Conservation (phyloP, 2,113 vertebrate species). For the Cyprinus carpio region DNA sequence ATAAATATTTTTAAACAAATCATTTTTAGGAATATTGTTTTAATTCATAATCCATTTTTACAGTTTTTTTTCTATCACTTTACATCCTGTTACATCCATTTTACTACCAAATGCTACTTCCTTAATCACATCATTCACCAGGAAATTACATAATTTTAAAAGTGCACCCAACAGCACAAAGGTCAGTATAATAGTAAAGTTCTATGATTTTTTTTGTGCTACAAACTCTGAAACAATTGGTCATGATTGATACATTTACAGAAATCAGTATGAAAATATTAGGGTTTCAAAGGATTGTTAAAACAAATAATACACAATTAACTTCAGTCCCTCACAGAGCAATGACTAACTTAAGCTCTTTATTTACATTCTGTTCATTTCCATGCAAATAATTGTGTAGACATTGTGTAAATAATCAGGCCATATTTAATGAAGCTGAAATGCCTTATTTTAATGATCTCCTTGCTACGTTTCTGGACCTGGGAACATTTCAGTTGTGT, state of each 20-base stretch:
- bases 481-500: no score
- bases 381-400: no score
- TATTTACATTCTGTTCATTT: neutral
- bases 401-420: neutral
- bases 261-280: neutral
- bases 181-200: neutral
- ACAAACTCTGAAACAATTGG: neutral
- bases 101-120: no score
- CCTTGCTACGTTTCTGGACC: no score
- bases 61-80: no score
- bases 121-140: no score
- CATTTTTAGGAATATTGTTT: neutral
- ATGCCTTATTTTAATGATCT: no score
- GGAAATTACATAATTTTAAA: no score
- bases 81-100: no score
- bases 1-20: neutral
- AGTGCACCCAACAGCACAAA: neutral
- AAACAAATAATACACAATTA: neutral
- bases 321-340: neutral
- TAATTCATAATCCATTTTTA: neutral
- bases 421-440: neutral
- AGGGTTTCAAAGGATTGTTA: neutral
- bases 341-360: neutral
- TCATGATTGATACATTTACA: neutral
- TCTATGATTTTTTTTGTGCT: neutral